Evolutionary conservation across 2,113 vertebrate species (phyloP).

Genomic region (Tinamus guttatus): DNA sequence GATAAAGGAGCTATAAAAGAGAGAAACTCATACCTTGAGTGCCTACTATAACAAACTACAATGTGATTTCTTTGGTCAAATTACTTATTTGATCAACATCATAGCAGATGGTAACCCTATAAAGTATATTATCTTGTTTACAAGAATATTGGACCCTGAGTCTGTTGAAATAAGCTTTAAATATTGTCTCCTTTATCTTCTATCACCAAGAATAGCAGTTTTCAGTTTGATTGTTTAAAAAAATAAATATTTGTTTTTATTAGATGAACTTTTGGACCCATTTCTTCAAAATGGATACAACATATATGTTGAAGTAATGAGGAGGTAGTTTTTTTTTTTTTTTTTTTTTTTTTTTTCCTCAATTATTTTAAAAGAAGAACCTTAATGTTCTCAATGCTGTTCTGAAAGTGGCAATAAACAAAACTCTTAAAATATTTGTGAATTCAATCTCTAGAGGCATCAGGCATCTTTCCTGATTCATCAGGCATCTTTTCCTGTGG

Average conservation of each 20-base stretch:
- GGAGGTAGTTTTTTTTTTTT: not conserved
- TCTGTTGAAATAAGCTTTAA: slow-evolving; percentile 67
- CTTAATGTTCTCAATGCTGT: not conserved
- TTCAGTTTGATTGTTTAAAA: slow-evolving; percentile 26
- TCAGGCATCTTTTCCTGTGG: not conserved
- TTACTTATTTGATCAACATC: slow-evolving; percentile 84
- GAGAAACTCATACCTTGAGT: slow-evolving; percentile 80
- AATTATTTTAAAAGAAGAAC: not conserved
- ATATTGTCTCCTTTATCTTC: not conserved
- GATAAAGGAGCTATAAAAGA: slow-evolving; percentile 79
- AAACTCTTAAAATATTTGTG: not conserved
- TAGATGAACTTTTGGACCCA: not conserved
- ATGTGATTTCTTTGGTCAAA: slow-evolving; percentile 80
- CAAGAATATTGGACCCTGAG: slow-evolving; percentile 13
- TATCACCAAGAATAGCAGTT: slow-evolving; percentile 20
- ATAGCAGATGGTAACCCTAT: slow-evolving; percentile 86
- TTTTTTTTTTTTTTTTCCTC: too few species aligned
- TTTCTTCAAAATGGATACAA: not conserved
- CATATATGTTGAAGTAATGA: not conserved
- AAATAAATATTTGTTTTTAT: not conserved
- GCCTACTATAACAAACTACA: slow-evolving; percentile 74
- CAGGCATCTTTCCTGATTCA: not conserved
- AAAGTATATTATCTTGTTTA: slow-evolving; percentile 71
- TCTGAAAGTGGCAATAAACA: not conserved
- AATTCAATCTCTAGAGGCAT: not conserved